Evolutionary conservation across 2,888 invertebrate species (phyloP).

Genomic region (Odontomyia ornata): DNA sequence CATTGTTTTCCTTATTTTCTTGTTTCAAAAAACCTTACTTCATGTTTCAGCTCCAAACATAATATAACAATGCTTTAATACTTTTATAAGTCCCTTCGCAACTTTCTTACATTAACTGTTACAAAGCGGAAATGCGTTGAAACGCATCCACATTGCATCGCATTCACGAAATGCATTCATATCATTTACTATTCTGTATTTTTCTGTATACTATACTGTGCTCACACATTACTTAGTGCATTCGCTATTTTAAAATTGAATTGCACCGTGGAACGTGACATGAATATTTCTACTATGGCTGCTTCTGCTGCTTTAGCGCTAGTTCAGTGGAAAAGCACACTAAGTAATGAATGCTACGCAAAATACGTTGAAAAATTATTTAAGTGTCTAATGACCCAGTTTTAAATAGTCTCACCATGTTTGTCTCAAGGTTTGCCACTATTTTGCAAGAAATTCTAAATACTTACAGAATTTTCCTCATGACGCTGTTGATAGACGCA

Average conservation of each 20-base stretch:
- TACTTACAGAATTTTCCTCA: background rate
- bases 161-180: too few relatives aligned
- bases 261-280: slow-evolving; percentile 30
- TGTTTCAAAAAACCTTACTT: too few relatives aligned
- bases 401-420: slow-evolving; percentile 34
- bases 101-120: background rate
- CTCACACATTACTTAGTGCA: background rate
- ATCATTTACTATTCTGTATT: background rate
- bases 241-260: slow-evolving; percentile 29
- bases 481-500: background rate
- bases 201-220: too few relatives aligned
- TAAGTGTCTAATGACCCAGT: slow-evolving; percentile 39
- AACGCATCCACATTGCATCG: background rate
- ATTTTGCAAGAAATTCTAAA: background rate
- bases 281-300: background rate
- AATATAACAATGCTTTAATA: too few relatives aligned
- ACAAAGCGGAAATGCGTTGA: background rate
- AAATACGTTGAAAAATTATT: slow-evolving; percentile 28
- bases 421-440: slow-evolving; percentile 37
- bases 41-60: too few relatives aligned
- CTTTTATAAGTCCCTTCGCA: too few relatives aligned
- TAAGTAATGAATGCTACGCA: too few relatives aligned
- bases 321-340: background rate
- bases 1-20: too few relatives aligned
- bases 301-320: too few relatives aligned